Evolutionary conservation across 2,113 vertebrate species (phyloP).

Genomic region (Pogonocichla stellata): DNA sequence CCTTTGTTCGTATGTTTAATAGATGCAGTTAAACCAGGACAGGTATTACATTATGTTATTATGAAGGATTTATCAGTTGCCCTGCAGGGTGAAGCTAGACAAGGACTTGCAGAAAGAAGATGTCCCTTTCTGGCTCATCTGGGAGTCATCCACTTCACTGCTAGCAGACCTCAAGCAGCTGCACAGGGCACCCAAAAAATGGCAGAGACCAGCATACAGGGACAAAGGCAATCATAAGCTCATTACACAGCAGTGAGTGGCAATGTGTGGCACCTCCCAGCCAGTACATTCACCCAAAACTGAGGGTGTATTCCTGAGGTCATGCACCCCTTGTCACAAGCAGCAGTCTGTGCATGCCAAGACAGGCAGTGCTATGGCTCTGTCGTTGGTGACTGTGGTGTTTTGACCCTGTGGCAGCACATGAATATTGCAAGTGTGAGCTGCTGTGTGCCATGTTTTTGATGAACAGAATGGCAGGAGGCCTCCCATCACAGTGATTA

Average conservation of each 20-base stretch:
- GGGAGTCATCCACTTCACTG: neutral
- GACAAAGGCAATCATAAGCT: neutral
- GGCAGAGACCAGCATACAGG: neutral
- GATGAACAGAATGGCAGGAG: neutral
- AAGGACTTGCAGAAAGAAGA: neutral
- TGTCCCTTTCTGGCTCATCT: accelerated
- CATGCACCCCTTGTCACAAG: accelerated
- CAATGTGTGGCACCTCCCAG: too few species aligned
- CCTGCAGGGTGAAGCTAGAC: neutral
- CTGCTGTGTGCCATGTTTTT: neutral
- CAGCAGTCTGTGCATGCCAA: accelerated
- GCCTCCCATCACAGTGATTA: accelerated
- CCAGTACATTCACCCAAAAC: neutral
- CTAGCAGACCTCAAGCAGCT: neutral
- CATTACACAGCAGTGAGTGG: accelerated
- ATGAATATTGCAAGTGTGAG: neutral
- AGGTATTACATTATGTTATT: neutral
- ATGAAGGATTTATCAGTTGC: neutral
- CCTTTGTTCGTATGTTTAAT: neutral
- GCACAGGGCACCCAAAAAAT: neutral
- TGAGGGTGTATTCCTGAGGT: neutral
- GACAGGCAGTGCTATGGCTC: neutral
- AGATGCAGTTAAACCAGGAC: neutral
- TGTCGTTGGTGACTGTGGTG: neutral
- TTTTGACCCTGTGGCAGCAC: neutral